Evolutionary conservation across 1,140 invertebrate species (phyloP).

Genomic region (Periplaneta americana): DNA sequence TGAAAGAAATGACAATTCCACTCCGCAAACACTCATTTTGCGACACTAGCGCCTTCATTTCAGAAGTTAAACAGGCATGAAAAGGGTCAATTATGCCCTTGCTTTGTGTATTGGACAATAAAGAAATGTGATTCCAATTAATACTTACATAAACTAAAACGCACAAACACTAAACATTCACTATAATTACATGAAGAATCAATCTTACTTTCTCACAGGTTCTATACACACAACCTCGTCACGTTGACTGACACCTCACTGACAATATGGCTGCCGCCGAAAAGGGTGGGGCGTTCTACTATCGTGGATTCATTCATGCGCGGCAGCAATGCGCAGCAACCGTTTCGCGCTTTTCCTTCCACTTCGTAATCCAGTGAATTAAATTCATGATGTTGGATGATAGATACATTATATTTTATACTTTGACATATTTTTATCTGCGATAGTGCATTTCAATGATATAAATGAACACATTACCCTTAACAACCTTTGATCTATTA

Average conservation of each 20-base stretch:
- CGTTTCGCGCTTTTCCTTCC: neutral
- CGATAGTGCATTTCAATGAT: too few species aligned
- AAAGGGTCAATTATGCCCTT: neutral
- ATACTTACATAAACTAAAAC: slow-evolving; percentile 3
- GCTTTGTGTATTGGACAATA: neutral
- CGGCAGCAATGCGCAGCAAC: neutral
- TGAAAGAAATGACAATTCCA: neutral
- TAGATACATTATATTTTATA: too few species aligned
- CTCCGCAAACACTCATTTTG: neutral
- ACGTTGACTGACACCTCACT: slow-evolving; percentile 25
- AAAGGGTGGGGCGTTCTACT: slow-evolving; percentile 11
- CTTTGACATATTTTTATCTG: too few species aligned
- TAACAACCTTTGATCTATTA: too few species aligned
- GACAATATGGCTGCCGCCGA: slow-evolving; percentile 22
- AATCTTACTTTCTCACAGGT: neutral
- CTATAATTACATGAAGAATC: slow-evolving; percentile 2
- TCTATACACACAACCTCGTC: slow-evolving; percentile 10
- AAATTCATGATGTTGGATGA: too few species aligned
- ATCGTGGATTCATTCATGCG: neutral
- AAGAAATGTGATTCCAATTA: neutral
- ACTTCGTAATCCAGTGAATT: too few species aligned
- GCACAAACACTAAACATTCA: slow-evolving; percentile 4
- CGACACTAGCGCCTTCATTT: neutral
- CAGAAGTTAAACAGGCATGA: neutral
- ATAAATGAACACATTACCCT: too few species aligned